phyloP scores from a whole-genome alignment of 2,113 vertebrate genomes.

The Myxocyprinus asiaticus region DNA sequence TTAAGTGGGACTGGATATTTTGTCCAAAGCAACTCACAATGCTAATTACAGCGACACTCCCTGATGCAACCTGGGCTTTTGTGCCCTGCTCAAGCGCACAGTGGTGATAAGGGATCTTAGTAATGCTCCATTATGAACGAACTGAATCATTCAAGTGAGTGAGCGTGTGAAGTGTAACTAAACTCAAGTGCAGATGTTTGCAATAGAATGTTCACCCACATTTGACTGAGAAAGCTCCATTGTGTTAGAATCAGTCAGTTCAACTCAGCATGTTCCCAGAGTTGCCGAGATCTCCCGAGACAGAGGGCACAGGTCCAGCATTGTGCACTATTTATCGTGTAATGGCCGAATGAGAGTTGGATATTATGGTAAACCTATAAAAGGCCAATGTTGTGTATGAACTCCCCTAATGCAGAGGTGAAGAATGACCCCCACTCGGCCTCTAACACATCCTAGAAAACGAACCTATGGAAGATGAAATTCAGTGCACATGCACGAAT shows the following conservation, averaged over 20 bases:
- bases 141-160: constrained; percentile 2
- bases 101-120: background rate
- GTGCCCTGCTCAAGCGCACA: no score
- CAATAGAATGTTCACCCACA: background rate
- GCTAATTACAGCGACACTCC: background rate
- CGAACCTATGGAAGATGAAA: constrained; percentile 32
- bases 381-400: constrained; percentile 49
- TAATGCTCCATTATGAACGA: background rate
- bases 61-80: no score
- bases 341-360: constrained; percentile 25
- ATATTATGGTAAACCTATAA: constrained; percentile 41
- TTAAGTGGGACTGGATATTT: background rate
- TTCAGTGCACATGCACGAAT: constrained; percentile 33
- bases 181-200: constrained; percentile 28
- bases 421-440: constrained; percentile 33
- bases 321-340: constrained; percentile 31
- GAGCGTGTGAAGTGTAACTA: background rate
- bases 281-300: constrained; percentile 24
- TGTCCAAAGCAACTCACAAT: background rate
- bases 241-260: background rate
- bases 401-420: constrained; percentile 43
- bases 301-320: constrained; percentile 29
- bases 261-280: constrained; percentile 6
- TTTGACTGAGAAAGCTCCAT: constrained; percentile 10
- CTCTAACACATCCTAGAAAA: constrained; percentile 38